Evolutionary conservation across 2,888 invertebrate genomes (phyloP), one percentile per base, ranked within the genome.

Genomic region (Sinotaia quadrata): DNA sequence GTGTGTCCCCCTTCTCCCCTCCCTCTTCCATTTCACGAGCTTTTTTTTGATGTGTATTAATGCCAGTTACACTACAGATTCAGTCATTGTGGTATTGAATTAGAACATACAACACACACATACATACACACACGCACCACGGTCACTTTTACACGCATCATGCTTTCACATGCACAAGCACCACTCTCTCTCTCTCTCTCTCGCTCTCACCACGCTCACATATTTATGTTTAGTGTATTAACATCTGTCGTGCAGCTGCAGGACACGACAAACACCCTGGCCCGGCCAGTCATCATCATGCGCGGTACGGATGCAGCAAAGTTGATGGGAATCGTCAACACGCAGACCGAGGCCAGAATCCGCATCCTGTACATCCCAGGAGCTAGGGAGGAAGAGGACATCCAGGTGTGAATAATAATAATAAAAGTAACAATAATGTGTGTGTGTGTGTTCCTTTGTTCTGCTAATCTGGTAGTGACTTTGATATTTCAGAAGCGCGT

Each of bases 291-390:
- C 29, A 76, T 84, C 36, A 71, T 81, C 21, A 76, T 83, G 31
- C 73, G 68, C 36, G 83, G 81, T 4, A 63, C 73, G 15, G 81
- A 83, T 31, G 84, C 83, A 3, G 73, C 61, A 58, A 72, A 76
- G 36, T 74, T 84, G 52, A 81, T 83, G 81, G 70, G 69, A 10
- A 80, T 83, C 36, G 79, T 83, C 54, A 76, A 77, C 68, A 75
- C 79, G 0, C 77, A 80, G 65, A 67, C 77, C 29, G 73, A 78
- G 61, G 82, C 82, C 0, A 66, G 79, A 21, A 80, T 81, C 8
- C 68, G 81, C 27, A 79, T 81, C 49, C 71, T 74, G 29, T 71
- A 73, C 67, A 73, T 66, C n/a, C 66, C 74, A 2, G 68, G 62
- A 31, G 71, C 68, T 5, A 63, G 57, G 24, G 31, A 61, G 21